Conservation (phyloP, 2,888 invertebrate species). For the Geophilus truncorum region DNA sequence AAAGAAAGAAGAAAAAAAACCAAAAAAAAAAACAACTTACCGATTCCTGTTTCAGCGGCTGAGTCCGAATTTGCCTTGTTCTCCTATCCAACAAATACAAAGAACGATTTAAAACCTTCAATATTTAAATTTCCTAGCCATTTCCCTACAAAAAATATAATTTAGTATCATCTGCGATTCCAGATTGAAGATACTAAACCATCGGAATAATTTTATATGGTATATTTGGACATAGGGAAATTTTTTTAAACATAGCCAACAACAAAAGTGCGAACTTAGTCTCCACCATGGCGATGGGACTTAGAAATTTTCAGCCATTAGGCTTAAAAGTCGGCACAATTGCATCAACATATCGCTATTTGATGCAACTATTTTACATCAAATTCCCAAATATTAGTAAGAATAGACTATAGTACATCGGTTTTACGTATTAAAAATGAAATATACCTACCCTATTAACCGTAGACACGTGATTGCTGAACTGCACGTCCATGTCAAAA, state of each 20-base stretch:
- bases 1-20: not conserved
- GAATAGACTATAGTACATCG: not conserved
- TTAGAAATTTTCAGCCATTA: conserved; percentile 31
- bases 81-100: conserved; percentile 11
- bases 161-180: not conserved
- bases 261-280: conserved; percentile 29
- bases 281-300: conserved; percentile 32
- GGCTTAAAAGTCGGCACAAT: not conserved
- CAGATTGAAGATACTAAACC: not conserved
- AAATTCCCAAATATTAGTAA: not conserved
- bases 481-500: conserved; percentile 18
- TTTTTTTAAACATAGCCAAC: not conserved
- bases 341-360: not conserved
- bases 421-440: not conserved
- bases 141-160: not conserved
- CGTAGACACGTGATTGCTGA: conserved; percentile 1
- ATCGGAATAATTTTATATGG: not conserved
- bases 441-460: conserved; percentile 15
- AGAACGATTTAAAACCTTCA: not conserved
- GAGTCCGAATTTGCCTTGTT: conserved; percentile 10
- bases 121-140: not conserved
- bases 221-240: not conserved
- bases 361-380: not conserved
- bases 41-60: not conserved
- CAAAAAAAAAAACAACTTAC: not conserved